Conservation (phyloP, 2,113 vertebrate species). For the Dasyurus viverrinus region DNA sequence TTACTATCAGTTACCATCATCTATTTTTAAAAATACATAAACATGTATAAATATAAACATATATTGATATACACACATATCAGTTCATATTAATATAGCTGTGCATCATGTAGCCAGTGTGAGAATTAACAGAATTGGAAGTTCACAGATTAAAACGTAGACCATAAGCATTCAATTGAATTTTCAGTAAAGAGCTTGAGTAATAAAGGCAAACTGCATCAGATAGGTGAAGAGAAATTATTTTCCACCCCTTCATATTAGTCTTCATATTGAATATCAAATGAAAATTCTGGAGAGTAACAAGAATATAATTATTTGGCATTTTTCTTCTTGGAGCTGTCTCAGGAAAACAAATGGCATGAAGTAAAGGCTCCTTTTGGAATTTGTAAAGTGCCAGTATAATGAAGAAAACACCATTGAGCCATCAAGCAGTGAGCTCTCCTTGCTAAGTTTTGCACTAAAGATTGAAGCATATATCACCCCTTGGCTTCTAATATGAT, state of each 20-base stretch:
- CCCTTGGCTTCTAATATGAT: slow-evolving; percentile 57
- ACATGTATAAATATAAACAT: not conserved
- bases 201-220: slow-evolving; percentile 80
- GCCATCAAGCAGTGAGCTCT: slow-evolving; percentile 66
- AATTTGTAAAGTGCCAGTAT: slow-evolving; percentile 76
- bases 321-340: slow-evolving; percentile 82
- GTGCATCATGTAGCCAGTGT: slow-evolving; percentile 64
- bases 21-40: slow-evolving; percentile 75
- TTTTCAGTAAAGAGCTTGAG: slow-evolving; percentile 79
- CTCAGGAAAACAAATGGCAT: slow-evolving; percentile 80
- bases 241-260: slow-evolving; percentile 79
- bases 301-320: slow-evolving; percentile 81
- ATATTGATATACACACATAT: not conserved
- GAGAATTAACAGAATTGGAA: slow-evolving; percentile 79
- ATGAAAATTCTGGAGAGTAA: slow-evolving; percentile 82
- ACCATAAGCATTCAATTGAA: slow-evolving; percentile 77
- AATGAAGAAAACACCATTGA: slow-evolving; percentile 78
- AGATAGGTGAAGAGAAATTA: slow-evolving; percentile 80
- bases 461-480: slow-evolving; percentile 67
- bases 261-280: slow-evolving; percentile 78
- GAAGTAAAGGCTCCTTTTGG: slow-evolving; percentile 71
- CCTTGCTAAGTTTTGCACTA: slow-evolving; percentile 72
- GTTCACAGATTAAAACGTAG: slow-evolving; percentile 73
- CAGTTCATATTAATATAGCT: slow-evolving; percentile 52
- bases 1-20: slow-evolving; percentile 80